Evolutionary conservation across 2,888 invertebrate genomes (phyloP), one percentile per base, ranked within the genome.

Genomic region (Trilocha varians): DNA sequence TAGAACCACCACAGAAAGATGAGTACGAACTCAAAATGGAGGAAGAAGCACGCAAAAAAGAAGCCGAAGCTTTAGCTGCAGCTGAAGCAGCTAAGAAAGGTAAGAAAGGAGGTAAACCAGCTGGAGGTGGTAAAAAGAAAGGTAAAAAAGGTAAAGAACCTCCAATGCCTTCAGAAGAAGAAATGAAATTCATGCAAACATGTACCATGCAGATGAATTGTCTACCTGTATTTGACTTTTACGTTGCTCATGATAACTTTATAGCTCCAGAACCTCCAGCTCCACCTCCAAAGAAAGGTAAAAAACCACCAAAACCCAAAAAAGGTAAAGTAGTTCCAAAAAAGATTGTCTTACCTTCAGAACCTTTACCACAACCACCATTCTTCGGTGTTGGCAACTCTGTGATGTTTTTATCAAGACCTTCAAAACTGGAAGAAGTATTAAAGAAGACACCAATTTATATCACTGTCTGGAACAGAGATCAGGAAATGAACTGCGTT

Each of bases 211-310:
- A 84, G 60, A 77, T 85, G 75, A 74, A 70, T 39, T 85, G 85
- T 48, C 49, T 76, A 14, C 84, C 85, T 2, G 42, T 85, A 13
- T 85, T 85, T 51, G 78, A 85, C 47, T 85, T 85, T 42, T 74
- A 74, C 42, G 67, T 85, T 5, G 84, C 84, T n/a, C 85, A 85
- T 45, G 85, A 85, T 44, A 85, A 85, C 38, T 85, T 85, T 39
- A 55, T 84, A 1, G 65, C 82, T 3, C 85, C 85, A 2, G 76
- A 78, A 2, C 83, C 83, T 2, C 84, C 83, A 1, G 53, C 66
- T 2, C 80, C 84, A 1, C 76, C 75, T 2, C 72, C 70, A 36
- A 66, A 69, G 0, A 62, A 59, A 39, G 13, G 34, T 14, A 38
- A 47, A 43, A 37, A 41, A 35, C 53, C 67, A 1, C 53, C 60